Conservation (phyloP, 2,888 invertebrate genomes). For the Paralinhomoeus sp. region DNA sequence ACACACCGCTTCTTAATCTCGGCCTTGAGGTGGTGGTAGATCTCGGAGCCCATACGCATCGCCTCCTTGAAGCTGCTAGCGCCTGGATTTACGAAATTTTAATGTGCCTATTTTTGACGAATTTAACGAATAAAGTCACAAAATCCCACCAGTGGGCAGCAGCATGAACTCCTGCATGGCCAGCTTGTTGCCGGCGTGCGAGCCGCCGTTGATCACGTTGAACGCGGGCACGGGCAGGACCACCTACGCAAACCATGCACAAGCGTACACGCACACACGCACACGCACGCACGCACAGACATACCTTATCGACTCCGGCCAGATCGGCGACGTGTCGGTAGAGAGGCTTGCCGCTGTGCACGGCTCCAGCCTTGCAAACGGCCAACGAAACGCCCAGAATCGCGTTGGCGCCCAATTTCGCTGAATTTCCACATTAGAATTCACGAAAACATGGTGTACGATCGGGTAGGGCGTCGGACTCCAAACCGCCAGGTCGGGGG, state of each 20-base stretch:
- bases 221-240: slow-evolving; percentile 89
- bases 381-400: slow-evolving; percentile 90
- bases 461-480: too few species aligned
- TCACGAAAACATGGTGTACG: too few species aligned
- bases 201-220: slow-evolving; percentile 96
- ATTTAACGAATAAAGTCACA: too few species aligned
- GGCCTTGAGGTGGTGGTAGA: slow-evolving; percentile 71
- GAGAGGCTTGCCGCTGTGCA: slow-evolving; percentile 46
- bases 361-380: slow-evolving; percentile 88
- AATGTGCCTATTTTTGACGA: too few species aligned
- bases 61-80: slow-evolving; percentile 78
- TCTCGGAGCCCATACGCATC: slow-evolving; percentile 92
- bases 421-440: too few species aligned
- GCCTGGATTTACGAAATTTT: too few species aligned
- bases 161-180: slow-evolving; percentile 72
- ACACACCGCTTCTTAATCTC: slow-evolving; percentile 61
- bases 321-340: slow-evolving; percentile 71
- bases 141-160: slow-evolving; percentile 53
- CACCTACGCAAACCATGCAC: slow-evolving; percentile 34
- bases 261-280: too few species aligned
- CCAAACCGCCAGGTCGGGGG: too few species aligned
- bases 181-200: slow-evolving; percentile 85
- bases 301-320: slow-evolving; percentile 47
- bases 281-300: too few species aligned
- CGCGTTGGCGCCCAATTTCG: slow-evolving; percentile 49